Base-by-base conservation (phyloP, 2,113 vertebrate genomes). In the Tringa solitaria region DNA sequence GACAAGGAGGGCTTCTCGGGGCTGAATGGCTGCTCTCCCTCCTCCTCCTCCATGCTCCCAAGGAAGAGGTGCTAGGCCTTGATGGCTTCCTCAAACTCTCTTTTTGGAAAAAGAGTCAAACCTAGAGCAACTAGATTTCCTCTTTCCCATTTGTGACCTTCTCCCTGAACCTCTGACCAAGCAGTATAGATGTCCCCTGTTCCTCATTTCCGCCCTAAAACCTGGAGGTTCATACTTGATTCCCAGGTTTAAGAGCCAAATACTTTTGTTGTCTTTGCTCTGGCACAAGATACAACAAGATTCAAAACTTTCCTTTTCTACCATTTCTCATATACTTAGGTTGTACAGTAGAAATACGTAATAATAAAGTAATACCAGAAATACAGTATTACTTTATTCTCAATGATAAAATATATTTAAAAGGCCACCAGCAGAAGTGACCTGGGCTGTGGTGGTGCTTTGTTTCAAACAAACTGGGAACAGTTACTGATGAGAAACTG, bases 1-100 rank as follows among this genome's bases (percentile, higher is more conserved):
- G 12, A 48, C 12, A 5, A 23, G 8, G 8, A n/a, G 3, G 15
- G 8, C 3, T 89, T 17, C 26, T 69, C 2, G 1, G 22, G 24
- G 37, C 60, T 87, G 56, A 14, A 30, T 28, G 78, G 35, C 48
- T 73, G 27, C 33, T 68, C 20, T 89, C 8, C 59, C 74, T 89
- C 67, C 21, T 89, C 67, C 21, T 87, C 13, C 18, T 67, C 19
- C 10, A 14, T 3, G 0, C 15, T 73, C 9, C 4, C 24, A 28
- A 53, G 45, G 45, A 78, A 87, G 46, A 76, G 14, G 26, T 57
- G n/a, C 35, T n/a, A 28, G 54, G 41, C 28, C 35, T 69, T 64
- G 13, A 6, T 77, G 39, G 50, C 65, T 87, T 87, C 67, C 70
- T 91, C 35, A 45, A 45, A 37, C 39, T 50, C 22, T 87, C 10